These are phyloP conservation scores for Portevinia maculata DNA, from an alignment of 2,888 invertebrate genomes.

Conservation along the genomic window DNA sequence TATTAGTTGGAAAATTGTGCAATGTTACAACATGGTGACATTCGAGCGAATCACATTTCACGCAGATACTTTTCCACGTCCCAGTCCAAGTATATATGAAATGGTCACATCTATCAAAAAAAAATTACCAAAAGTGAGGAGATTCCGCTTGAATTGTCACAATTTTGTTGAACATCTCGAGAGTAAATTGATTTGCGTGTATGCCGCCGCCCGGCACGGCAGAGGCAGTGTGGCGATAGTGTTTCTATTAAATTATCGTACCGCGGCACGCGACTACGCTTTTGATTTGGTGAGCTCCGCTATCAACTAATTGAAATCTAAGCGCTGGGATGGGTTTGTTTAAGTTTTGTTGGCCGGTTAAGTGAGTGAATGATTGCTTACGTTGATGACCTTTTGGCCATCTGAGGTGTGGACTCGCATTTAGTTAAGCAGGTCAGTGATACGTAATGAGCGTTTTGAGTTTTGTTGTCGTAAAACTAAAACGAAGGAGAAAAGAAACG, in stretches of 20 bases:
- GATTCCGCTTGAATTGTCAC: slow-evolving; percentile 7
- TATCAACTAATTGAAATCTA: slow-evolving; percentile 72
- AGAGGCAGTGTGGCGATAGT: slow-evolving; percentile 26
- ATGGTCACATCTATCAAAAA: slow-evolving; percentile 8
- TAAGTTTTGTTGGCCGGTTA: slow-evolving; percentile 29
- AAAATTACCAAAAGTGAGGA: neutral
- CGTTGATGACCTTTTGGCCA: slow-evolving; percentile 34
- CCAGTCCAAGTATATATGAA: too few relatives aligned
- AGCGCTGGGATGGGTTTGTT: slow-evolving; percentile 55
- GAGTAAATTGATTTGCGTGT: slow-evolving; percentile 14
- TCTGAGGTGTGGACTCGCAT: slow-evolving; percentile 40
- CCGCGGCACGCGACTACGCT: slow-evolving; percentile 61
- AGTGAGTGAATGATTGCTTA: slow-evolving; percentile 33
- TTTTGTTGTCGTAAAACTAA: neutral
- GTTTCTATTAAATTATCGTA: slow-evolving; percentile 61
- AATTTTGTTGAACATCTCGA: slow-evolving; percentile 6
- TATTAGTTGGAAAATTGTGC: slow-evolving; percentile 16
- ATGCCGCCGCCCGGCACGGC: neutral
- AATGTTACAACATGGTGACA: slow-evolving; percentile 47
- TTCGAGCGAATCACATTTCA: slow-evolving; percentile 17
- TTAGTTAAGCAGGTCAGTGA: slow-evolving; percentile 69
- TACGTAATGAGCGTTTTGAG: slow-evolving; percentile 29
- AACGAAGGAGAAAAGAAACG: slow-evolving; percentile 16
- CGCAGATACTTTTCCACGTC: too few relatives aligned
- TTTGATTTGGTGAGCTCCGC: slow-evolving; percentile 46